phyloP scores from a whole-genome alignment of 2,888 invertebrate species.

The Drosophila algonquin region DNA sequence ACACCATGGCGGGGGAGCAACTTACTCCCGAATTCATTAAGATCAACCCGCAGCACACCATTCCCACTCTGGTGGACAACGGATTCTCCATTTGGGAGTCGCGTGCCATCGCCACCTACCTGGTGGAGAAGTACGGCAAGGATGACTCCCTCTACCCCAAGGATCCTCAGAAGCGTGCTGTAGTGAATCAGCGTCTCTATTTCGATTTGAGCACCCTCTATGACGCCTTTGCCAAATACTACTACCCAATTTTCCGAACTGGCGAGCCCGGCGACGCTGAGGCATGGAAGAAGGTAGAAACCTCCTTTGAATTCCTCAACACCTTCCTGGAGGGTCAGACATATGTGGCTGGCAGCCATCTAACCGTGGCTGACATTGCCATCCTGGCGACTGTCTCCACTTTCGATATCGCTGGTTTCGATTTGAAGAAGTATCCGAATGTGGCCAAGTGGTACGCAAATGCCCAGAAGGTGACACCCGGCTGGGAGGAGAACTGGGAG shows the following conservation, averaged over 20 bases:
- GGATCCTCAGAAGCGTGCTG: constrained; percentile 89
- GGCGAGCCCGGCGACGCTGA: constrained; percentile 87
- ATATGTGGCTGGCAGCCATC: constrained; percentile 88
- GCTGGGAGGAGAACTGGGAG: constrained; percentile 85
- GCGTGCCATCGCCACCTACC: constrained; percentile 91
- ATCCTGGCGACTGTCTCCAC: constrained; percentile 87
- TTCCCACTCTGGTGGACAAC: constrained; percentile 92
- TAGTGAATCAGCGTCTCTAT: constrained; percentile 90
- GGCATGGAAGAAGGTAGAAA: constrained; percentile 87
- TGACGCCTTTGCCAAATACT: constrained; percentile 88
- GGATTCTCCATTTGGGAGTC: constrained; percentile 93
- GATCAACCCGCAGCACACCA: constrained; percentile 92
- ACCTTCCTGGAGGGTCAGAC: constrained; percentile 88
- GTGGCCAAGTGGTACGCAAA: constrained; percentile 83
- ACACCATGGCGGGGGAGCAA: constrained; percentile 87
- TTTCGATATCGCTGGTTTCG: constrained; percentile 27
- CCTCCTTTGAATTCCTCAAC: constrained; percentile 88
- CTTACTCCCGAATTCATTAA: constrained; percentile 88
- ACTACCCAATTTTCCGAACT: constrained; percentile 87
- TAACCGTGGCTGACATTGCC: constrained; percentile 91
- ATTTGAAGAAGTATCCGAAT: constrained; percentile 36
- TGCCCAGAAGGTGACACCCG: constrained; percentile 86
- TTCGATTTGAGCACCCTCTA: constrained; percentile 91
- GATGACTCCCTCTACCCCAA: constrained; percentile 89
- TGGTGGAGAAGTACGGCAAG: constrained; percentile 91